phyloP scores from a whole-genome alignment of 2,888 invertebrate species.

The Stenchaetothrips biformis region DNA sequence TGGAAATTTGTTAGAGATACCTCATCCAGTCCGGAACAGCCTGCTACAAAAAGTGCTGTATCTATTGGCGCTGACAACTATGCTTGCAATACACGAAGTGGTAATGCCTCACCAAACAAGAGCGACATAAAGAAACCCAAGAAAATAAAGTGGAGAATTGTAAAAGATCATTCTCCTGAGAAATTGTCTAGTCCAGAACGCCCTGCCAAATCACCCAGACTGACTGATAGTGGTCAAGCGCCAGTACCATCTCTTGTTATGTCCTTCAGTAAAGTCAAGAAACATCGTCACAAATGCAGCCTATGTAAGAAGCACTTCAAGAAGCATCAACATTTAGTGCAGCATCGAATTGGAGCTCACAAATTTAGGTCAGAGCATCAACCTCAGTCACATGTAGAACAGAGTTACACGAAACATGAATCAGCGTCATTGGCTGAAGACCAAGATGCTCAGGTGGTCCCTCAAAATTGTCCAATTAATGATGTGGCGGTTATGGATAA shows the following conservation, averaged over 20 bases:
- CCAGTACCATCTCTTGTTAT: background rate
- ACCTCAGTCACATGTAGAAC: background rate
- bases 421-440: background rate
- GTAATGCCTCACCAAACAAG: too few relatives aligned
- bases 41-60: too few relatives aligned
- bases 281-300: background rate
- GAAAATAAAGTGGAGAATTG: background rate
- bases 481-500: too few relatives aligned
- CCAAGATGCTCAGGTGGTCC: too few relatives aligned
- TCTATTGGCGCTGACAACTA: too few relatives aligned
- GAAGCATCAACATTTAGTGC: background rate
- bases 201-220: background rate
- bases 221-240: background rate
- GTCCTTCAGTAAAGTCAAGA: background rate
- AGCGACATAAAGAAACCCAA: background rate
- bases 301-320: background rate
- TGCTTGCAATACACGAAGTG: too few relatives aligned
- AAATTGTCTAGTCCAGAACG: background rate
- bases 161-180: background rate
- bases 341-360: background rate
- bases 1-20: too few relatives aligned
- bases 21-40: too few relatives aligned
- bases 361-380: background rate
- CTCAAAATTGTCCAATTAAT: too few relatives aligned
- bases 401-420: background rate